Base-by-base conservation (phyloP, 2,113 vertebrate species). In the Neogobius melanostomus region DNA sequence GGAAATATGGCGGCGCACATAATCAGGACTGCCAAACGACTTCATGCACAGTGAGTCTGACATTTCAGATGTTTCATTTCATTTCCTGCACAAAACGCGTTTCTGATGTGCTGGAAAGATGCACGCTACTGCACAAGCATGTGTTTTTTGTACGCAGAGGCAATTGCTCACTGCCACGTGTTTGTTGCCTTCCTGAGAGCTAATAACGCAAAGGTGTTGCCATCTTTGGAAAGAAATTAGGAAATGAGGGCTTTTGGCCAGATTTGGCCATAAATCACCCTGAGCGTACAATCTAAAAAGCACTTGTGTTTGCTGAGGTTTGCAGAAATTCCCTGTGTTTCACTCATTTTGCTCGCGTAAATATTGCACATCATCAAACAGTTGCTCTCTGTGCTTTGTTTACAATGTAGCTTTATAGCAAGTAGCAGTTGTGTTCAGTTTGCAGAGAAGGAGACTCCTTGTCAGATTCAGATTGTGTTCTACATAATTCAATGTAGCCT, bases 1-100 rank as follows among this genome's bases (percentile, higher is more conserved):
- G 43, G 16, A 83, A 93, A 91, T 64, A 94, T 94, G 93, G 93
- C 93, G 82, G 87, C 87, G 64, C 75, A 66, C 88, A 77, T 89
- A 4, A 65, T 17, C 50, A 66, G 82, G 72, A 52, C 80, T 51
- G 70, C 71, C 68, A 84, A 69, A 65, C 80, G 79, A 73, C 61
- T 85, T 56, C 11, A 68, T 0, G 64, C 76, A 51, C 86, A 79
- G 93, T 94, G 89, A 94, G 93, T 91, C 76, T n/a, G 12, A 54
- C 7, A 69, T 73, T 73, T 16, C 51, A 87, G 86, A 86, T 53
- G 83, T 89, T 4, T 47, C 8, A 47, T 17, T 1, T 14, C 14
- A 17, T 0, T 28, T 42, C 10, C 7, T 62, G 42, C 42, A 5
- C 57, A 61, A 61, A 44, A 17, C 1, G 1, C 11, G 0, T 15